Percentiles rank a stretch among this genome's conserved stretches.
These are phyloP conservation scores for Neodiprion pinetum DNA, from an alignment of 1,140 invertebrate genomes.

Conservation along the genomic window DNA sequence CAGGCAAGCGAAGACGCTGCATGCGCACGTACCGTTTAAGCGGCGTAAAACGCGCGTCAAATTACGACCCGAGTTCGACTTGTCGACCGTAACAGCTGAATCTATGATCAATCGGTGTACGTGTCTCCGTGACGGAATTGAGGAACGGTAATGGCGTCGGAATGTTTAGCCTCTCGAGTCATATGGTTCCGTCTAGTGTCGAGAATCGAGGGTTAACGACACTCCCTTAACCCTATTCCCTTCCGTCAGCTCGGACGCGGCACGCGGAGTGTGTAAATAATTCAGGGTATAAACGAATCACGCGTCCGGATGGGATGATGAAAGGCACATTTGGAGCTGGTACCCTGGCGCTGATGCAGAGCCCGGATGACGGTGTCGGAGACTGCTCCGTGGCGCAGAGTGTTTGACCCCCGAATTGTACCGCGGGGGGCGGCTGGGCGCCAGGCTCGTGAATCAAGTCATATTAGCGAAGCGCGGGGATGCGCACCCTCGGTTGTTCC, in stretches of 20 bases:
- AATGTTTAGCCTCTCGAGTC: too few relatives aligned
- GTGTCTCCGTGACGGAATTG: too few relatives aligned
- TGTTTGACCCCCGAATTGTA: constrained; percentile 53
- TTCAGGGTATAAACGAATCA: constrained; percentile 59
- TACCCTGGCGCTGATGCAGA: background rate
- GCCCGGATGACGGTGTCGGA: constrained; percentile 31
- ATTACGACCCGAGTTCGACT: too few relatives aligned
- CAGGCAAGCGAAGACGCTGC: too few relatives aligned
- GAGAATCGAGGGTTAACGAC: too few relatives aligned
- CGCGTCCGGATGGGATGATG: constrained; percentile 55
- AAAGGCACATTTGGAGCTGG: constrained; percentile 54
- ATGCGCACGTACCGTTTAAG: too few relatives aligned
- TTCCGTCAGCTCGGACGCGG: background rate
- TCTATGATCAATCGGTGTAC: too few relatives aligned
- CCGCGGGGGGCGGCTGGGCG: constrained; percentile 28
- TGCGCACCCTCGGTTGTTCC: constrained; percentile 33
- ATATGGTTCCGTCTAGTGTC: too few relatives aligned
- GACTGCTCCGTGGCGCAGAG: constrained; percentile 45
- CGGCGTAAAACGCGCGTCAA: too few relatives aligned
- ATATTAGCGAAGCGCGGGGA: constrained; percentile 49
- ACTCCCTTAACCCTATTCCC: background rate
- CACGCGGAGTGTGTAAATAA: constrained; percentile 54
- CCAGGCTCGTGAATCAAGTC: constrained; percentile 62
- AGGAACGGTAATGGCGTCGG: too few relatives aligned
- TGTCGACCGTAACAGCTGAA: too few relatives aligned